Evolutionary conservation across 1,140 invertebrate species (phyloP), one percentile per base, ranked within the genome.

Genomic region (Hycleus cichorii): DNA sequence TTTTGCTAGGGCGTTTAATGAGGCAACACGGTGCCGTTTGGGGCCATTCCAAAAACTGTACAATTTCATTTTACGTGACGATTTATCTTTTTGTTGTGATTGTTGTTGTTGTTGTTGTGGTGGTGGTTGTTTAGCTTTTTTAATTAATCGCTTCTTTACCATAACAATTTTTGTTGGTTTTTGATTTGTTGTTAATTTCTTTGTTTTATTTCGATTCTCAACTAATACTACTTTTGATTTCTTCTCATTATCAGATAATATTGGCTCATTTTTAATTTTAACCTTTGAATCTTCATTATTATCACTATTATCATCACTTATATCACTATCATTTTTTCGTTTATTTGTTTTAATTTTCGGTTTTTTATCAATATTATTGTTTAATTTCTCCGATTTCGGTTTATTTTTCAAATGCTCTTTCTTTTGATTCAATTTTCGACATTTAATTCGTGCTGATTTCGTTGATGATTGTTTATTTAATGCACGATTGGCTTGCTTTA

Each of bases 1-100:
- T 78, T 94, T 93, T n/a, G 90, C 90, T 64, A 90, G 73, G 0
- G 91, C 91, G 74, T 95, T 95, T 11, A 95, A 72, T 4, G 90
- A 93, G 26, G 91, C 91, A 69, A 92, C 90, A 59, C 91, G 79
- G 69, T 90, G 87, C 52, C 85, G 79, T 74, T 90, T 91, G 7
- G 88, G 86, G 0, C 86, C 87, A 52, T 75, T 82, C 81, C 81
- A 83, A 49, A 82, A 82, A 4, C 76, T 76, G 55, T 78, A 78
- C 32, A 82, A 64, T 65, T 79, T 78, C 56, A 74, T 72, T 64
- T 80, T 76, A 3, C 50, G 71, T 18, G 63, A 58, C 57, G 69
- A 53, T 9, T 74, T 64, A 39, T 69, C 66, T 53, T 66, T 60
- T 51, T 66, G 4, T 68, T 0, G 40, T 42, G 3, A 4, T 10